Percentiles rank a stretch among this genome's conserved stretches.
phyloP scores from a whole-genome alignment of 2,113 vertebrate genomes.

The Cisticola juncidis region DNA sequence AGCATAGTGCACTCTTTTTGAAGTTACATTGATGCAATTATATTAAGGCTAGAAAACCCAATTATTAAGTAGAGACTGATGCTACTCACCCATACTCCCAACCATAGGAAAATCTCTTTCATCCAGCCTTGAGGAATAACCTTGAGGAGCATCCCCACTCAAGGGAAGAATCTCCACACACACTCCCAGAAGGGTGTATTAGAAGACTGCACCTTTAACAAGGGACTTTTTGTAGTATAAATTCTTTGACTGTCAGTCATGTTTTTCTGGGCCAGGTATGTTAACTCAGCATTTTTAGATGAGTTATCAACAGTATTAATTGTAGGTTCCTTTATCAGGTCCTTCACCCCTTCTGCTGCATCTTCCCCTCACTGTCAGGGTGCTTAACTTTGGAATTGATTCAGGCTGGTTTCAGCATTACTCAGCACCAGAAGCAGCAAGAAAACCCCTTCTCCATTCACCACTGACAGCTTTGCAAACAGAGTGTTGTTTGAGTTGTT shows the following conservation, averaged over 20 bases:
- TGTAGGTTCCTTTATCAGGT: too few species aligned
- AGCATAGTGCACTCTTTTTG: background rate
- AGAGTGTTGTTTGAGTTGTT: background rate
- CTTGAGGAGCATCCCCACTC: background rate
- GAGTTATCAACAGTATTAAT: background rate
- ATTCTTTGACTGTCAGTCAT: background rate
- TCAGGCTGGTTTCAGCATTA: background rate
- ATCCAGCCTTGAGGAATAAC: background rate
- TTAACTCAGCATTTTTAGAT: background rate
- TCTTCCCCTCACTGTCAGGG: background rate
- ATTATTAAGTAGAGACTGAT: background rate
- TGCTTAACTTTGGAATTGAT: background rate
- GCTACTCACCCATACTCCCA: background rate
- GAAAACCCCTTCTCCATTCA: background rate
- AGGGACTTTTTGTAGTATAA: background rate
- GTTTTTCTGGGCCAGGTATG: background rate
- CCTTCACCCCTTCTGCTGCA: background rate
- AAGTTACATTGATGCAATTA: background rate
- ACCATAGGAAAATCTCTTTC: background rate
- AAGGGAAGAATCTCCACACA: background rate
- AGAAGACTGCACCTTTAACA: background rate
- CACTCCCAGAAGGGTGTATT: background rate
- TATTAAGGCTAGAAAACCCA: background rate
- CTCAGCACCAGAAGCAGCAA: background rate
- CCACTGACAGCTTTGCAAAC: background rate